These are phyloP conservation scores for Struthidea cinerea DNA, from an alignment of 2,113 vertebrate species.

Conservation along the genomic window DNA sequence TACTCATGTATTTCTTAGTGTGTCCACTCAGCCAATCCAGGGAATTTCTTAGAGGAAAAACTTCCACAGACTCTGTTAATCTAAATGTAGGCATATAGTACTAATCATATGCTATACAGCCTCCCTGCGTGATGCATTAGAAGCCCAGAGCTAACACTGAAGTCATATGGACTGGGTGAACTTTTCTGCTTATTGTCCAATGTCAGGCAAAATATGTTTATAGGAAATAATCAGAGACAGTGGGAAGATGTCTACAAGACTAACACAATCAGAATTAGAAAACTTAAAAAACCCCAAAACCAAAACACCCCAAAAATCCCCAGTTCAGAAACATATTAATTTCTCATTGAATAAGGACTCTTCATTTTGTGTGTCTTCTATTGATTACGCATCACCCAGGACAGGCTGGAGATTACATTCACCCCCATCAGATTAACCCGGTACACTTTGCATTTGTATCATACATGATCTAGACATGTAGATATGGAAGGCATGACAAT, in stretches of 20 bases:
- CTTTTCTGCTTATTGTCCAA: not conserved
- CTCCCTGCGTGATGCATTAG: not conserved
- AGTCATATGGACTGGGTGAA: not conserved
- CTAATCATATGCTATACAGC: not conserved
- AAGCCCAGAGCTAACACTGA: not conserved
- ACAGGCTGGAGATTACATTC: not conserved
- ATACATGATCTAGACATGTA: not conserved
- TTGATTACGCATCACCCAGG: not conserved
- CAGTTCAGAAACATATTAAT: not conserved
- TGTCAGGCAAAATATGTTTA: not conserved
- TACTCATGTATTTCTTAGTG: not conserved
- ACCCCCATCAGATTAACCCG: rapidly evolving
- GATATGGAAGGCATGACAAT: not conserved
- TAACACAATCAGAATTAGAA: not conserved
- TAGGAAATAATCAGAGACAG: not conserved
- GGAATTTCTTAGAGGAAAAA: not conserved
- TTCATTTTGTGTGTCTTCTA: not conserved
- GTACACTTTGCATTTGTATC: not conserved
- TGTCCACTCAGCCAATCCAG: not conserved
- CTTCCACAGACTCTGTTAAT: not conserved
- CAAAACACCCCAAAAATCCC: rapidly evolving
- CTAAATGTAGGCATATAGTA: not conserved
- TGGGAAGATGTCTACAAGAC: not conserved
- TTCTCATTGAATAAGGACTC: not conserved
- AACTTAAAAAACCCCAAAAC: rapidly evolving